Evolutionary conservation across 2,888 invertebrate genomes (phyloP).

Genomic region (Teleiodes luculella): DNA sequence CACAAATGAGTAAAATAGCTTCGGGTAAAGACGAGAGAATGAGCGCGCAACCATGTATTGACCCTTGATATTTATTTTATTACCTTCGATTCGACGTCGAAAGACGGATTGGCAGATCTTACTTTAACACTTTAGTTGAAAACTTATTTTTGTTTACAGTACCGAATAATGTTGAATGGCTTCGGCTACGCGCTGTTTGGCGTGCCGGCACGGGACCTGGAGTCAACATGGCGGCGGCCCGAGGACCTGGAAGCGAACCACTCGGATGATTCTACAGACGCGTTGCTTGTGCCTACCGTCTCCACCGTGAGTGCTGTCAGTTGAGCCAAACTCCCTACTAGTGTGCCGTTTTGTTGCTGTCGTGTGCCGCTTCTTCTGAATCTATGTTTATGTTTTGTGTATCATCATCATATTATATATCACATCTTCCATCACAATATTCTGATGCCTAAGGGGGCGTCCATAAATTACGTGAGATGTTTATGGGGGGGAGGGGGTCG

Average conservation of each 20-base stretch:
- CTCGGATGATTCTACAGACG: slow-evolving; percentile 69
- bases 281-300: slow-evolving; percentile 79
- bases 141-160: slow-evolving; percentile 74
- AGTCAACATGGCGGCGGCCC: slow-evolving; percentile 84
- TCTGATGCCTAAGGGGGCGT: too few relatives aligned
- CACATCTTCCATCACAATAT: not conserved
- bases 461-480: too few relatives aligned
- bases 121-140: too few relatives aligned
- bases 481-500: too few relatives aligned
- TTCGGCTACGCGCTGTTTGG: slow-evolving; percentile 89
- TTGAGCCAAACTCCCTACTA: slow-evolving; percentile 45
- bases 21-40: too few relatives aligned
- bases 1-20: too few relatives aligned
- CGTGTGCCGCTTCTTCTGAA: slow-evolving; percentile 29
- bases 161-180: slow-evolving; percentile 90
- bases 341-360: slow-evolving; percentile 28
- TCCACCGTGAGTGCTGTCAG: slow-evolving; percentile 80
- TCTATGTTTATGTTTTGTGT: not conserved
- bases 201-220: slow-evolving; percentile 84
- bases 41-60: too few relatives aligned
- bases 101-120: too few relatives aligned
- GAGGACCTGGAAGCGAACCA: slow-evolving; percentile 69
- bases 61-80: too few relatives aligned
- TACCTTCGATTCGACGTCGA: too few relatives aligned
- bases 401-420: not conserved